phyloP scores from a whole-genome alignment of 2,113 vertebrate genomes.

The Cynopterus brachyotis region DNA sequence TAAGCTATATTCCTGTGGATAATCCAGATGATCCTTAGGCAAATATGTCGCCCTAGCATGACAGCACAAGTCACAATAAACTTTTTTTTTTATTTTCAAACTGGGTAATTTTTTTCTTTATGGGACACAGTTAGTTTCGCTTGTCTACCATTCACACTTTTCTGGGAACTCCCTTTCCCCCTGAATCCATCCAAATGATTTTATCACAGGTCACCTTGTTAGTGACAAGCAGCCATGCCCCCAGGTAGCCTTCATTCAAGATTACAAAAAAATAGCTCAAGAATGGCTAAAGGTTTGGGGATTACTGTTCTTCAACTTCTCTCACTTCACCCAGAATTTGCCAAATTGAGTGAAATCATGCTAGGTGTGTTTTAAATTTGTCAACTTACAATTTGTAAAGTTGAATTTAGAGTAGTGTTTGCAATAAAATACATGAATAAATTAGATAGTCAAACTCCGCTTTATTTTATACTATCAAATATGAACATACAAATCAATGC shows the following conservation, averaged over 20 bases:
- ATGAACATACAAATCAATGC: background rate
- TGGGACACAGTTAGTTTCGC: background rate
- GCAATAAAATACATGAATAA: background rate
- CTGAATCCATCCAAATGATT: background rate
- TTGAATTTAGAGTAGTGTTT: background rate
- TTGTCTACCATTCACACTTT: background rate
- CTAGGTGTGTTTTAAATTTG: background rate
- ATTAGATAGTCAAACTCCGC: background rate
- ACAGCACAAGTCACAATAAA: background rate
- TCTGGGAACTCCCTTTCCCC: background rate
- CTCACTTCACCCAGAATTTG: background rate
- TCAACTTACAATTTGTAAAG: background rate
- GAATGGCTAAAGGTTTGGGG: background rate
- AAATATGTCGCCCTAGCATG: background rate
- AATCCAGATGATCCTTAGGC: background rate
- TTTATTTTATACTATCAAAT: background rate
- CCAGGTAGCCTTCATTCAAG: background rate
- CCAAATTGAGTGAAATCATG: background rate
- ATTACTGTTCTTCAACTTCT: background rate
- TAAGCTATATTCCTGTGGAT: background rate
- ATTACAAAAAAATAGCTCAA: background rate
- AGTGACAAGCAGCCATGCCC: background rate
- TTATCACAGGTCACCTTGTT: background rate
- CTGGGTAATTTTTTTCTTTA: background rate
- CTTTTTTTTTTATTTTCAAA: background rate